Base-by-base conservation (phyloP, 2,797 vertebrate genomes). In the Lagorchestes hirsutus region DNA sequence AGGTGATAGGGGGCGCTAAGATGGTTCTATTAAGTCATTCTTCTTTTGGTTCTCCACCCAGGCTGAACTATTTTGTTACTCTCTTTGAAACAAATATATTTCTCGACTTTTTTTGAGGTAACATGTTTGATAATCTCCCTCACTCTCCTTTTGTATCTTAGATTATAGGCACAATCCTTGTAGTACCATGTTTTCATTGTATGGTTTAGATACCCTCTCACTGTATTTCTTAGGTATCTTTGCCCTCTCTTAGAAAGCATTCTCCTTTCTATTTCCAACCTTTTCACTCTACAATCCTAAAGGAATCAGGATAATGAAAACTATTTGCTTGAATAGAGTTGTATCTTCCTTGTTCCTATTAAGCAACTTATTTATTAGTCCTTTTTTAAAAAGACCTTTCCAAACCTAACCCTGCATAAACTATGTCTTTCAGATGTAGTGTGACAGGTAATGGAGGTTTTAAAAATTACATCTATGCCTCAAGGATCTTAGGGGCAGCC, bases 251-350 rank as follows among this genome's bases (percentile, higher is more conserved):
- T 92, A 67, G 58, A 93, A 8, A n/a, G 90, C 93, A 93, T 96
- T 93, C 94, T 96, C 50, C 95, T 91, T 92, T 97, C 90, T 97
- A 91, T 91, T 94, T 91, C 96, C 58, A 95, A 92, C n/a, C 4
- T 27, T 82, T 82, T 27, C 16, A 82, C 9, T 10, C 74, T 82
- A 22, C 22, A 82, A 46, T 82, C 22, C 91, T 93, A 90, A 92
- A 57, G 50, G 57, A 95, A 94, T 50, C 93, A 95, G 93, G 92
- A 95, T 95, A 52, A 55, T 91, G 95, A 97, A 95, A 95, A 94
- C 91, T 29, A 90, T 92, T 55, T 92, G 29, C 93, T 55, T 92
- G 55, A 95, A 56, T 95, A 50, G 94, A n/a, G 93, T 96, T 97
- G 90, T 93, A 96, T 55, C 90, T 97, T 95, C 95, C 22, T 62